phyloP scores from a whole-genome alignment of 1,140 invertebrate species.

The Drosophila simulans region DNA sequence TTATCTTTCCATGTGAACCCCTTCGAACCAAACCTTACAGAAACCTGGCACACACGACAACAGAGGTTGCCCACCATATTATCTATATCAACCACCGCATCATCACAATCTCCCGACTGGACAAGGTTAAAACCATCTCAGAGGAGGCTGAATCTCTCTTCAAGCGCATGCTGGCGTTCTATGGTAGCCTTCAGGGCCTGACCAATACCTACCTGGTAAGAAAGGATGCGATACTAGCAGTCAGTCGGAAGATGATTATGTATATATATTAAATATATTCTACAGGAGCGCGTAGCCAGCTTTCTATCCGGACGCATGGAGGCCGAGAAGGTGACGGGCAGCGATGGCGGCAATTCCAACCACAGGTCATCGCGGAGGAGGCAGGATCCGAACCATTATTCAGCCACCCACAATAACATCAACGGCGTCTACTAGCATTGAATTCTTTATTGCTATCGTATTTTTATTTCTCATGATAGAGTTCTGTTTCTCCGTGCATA shows the following conservation, averaged over 20 bases:
- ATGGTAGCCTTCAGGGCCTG: conserved; percentile 67
- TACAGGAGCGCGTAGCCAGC: conserved; percentile 75
- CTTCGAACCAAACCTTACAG: conserved; percentile 23
- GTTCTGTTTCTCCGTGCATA: conserved; percentile 77
- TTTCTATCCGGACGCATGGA: conserved; percentile 82
- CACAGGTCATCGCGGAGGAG: conserved; percentile 61
- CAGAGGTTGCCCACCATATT: conserved; percentile 76
- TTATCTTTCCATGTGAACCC: background rate
- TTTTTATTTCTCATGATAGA: conserved; percentile 83
- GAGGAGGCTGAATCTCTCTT: conserved; percentile 79
- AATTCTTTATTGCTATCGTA: conserved; percentile 79
- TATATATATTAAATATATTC: background rate
- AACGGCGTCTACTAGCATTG: conserved; percentile 83
- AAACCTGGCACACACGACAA: conserved; percentile 72
- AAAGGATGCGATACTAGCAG: background rate
- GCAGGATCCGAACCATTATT: conserved; percentile 64
- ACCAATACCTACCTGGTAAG: conserved; percentile 76
- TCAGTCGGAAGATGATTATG: background rate
- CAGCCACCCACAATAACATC: conserved; percentile 79
- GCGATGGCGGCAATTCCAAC: conserved; percentile 48
- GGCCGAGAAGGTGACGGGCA: conserved; percentile 80
- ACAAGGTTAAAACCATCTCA: conserved; percentile 73
- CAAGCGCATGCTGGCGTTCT: conserved; percentile 72
- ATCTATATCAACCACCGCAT: conserved; percentile 75
- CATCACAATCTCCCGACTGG: conserved; percentile 73